Conservation (phyloP, 1,140 invertebrate species). For the Drosophila kohkoa region DNA sequence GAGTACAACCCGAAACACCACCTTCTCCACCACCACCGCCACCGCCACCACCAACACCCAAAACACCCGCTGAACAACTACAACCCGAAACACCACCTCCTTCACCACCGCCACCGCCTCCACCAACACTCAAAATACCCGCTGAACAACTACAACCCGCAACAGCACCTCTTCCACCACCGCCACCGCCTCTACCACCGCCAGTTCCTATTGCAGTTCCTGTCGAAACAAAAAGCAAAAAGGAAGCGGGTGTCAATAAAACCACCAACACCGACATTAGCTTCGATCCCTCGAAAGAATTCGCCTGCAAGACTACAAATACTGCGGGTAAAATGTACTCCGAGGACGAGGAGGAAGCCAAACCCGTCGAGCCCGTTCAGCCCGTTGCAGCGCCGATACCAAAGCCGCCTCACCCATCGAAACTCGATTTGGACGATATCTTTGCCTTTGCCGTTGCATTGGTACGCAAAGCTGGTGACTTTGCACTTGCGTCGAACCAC, state of each 20-base stretch:
- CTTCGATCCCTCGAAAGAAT: slow-evolving; percentile 54
- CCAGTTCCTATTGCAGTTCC: background rate
- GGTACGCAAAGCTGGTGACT: slow-evolving; percentile 32
- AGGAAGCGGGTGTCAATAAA: slow-evolving; percentile 14
- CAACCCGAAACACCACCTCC: background rate
- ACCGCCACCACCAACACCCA: background rate
- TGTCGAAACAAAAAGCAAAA: background rate
- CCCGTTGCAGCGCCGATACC: background rate
- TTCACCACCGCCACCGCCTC: background rate
- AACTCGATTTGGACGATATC: slow-evolving; percentile 28
- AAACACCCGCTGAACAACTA: background rate
- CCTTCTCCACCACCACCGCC: no score
- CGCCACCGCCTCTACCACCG: background rate
- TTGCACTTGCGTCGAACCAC: slow-evolving; percentile 35
- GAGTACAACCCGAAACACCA: no score
- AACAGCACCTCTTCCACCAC: background rate
- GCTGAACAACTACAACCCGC: background rate
- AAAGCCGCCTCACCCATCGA: background rate
- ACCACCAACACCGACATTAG: slow-evolving; percentile 55
- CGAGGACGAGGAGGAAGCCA: slow-evolving; percentile 1
- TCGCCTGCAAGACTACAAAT: slow-evolving; percentile 55
- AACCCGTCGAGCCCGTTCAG: background rate
- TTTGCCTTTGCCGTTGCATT: slow-evolving; percentile 40
- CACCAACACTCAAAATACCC: no score
- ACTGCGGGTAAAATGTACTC: slow-evolving; percentile 41